These are phyloP conservation scores for Pemphigus obesinymphae DNA, from an alignment of 1,140 invertebrate genomes.

Conservation along the genomic window DNA sequence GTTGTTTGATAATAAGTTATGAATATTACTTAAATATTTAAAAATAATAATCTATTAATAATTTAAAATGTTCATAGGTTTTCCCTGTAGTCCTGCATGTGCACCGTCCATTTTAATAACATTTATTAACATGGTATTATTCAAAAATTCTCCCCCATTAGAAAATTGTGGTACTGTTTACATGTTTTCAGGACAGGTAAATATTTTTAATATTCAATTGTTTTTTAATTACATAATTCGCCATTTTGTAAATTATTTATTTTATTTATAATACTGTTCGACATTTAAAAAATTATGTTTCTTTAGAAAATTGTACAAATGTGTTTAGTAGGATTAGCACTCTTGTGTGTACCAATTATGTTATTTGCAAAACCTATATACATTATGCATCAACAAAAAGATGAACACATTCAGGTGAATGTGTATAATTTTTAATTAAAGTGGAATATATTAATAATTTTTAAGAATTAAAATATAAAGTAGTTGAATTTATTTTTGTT, in stretches of 20 bases:
- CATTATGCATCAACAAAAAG: conserved; percentile 65
- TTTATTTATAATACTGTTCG: neutral
- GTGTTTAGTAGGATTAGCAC: conserved; percentile 76
- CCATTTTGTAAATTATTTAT: neutral
- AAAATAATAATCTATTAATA: conserved; percentile 69
- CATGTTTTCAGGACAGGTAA: conserved; percentile 68
- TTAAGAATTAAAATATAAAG: neutral
- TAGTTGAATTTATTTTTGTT: neutral
- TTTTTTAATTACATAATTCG: neutral
- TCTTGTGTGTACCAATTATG: conserved; percentile 94
- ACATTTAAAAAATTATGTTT: neutral
- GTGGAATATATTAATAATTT: neutral
- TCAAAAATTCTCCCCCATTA: conserved; percentile 56
- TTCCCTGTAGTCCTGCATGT: conserved; percentile 57
- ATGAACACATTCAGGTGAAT: conserved; percentile 46
- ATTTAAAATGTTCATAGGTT: conserved; percentile 54
- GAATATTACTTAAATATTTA: too few species aligned
- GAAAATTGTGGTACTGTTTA: conserved; percentile 53
- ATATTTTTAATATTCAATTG: neutral
- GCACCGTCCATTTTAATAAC: conserved; percentile 89
- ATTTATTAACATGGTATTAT: conserved; percentile 91
- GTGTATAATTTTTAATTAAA: neutral
- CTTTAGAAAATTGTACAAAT: conserved; percentile 66
- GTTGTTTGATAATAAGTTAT: neutral
- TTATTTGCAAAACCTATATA: conserved; percentile 87